phyloP scores from a whole-genome alignment of 2,888 invertebrate genomes.

The Acrobasis consociella region DNA sequence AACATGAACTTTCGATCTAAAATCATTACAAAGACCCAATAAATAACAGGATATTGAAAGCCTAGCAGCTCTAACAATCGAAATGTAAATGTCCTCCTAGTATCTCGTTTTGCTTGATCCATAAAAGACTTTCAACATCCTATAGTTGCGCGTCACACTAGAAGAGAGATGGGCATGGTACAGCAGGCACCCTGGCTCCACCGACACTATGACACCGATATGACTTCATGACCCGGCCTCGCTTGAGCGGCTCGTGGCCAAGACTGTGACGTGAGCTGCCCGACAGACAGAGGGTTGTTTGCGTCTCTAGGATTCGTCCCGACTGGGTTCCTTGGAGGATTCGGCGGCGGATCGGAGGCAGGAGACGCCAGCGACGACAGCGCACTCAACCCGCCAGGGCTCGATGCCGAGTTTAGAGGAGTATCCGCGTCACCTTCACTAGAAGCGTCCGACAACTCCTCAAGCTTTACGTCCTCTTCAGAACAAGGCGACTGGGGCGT shows the following conservation, averaged over 20 bases:
- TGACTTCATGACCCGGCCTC: conserved; percentile 71
- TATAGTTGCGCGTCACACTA: background rate
- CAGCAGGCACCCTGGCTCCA: conserved; percentile 38
- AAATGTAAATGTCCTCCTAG: background rate
- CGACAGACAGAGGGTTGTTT: conserved; percentile 95
- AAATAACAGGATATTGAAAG: conserved; percentile 38
- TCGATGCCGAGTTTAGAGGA: conserved; percentile 72
- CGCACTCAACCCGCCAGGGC: conserved; percentile 77
- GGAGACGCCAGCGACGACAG: conserved; percentile 88
- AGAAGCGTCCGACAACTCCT: conserved; percentile 86
- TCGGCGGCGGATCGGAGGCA: conserved; percentile 85
- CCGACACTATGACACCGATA: conserved; percentile 77
- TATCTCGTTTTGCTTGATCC: conserved; percentile 23
- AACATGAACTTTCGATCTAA: conserved; percentile 16
- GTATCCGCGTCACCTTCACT: conserved; percentile 82
- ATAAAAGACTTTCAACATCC: background rate
- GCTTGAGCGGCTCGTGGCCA: conserved; percentile 71
- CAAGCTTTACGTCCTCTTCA: conserved; percentile 87
- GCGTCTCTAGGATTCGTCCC: conserved; percentile 96
- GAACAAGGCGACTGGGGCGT: conserved; percentile 92
- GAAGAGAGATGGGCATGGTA: conserved; percentile 27
- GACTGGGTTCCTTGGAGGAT: conserved; percentile 87
- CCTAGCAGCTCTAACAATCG: conserved; percentile 22
- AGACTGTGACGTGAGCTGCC: conserved; percentile 91
- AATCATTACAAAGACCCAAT: background rate